phyloP scores from a whole-genome alignment of 2,797 vertebrate genomes.

The Calcarius lapponicus region DNA sequence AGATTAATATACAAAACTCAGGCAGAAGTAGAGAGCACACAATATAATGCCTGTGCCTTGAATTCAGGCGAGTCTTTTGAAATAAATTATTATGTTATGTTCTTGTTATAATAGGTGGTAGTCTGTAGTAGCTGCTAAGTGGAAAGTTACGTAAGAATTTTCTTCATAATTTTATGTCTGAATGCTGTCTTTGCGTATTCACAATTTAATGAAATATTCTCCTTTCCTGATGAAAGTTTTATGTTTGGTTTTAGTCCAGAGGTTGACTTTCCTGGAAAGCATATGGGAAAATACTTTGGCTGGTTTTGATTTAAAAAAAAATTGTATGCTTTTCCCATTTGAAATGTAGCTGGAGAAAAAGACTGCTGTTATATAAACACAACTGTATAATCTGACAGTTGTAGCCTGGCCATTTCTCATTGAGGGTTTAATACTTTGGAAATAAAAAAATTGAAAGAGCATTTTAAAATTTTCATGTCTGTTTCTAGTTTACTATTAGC shows the following conservation, averaged over 20 bases:
- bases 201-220: neutral
- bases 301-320: neutral
- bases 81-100: neutral
- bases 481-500: neutral
- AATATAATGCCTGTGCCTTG: neutral
- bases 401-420: neutral
- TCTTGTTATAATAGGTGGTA: neutral
- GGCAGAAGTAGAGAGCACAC: neutral
- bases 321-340: neutral
- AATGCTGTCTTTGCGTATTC: neutral
- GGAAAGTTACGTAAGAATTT: neutral
- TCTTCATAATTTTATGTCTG: neutral
- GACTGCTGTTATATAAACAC: neutral
- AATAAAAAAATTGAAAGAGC: neutral
- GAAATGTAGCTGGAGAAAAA: neutral
- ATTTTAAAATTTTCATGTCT: neutral
- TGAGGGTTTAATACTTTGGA: neutral
- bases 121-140: neutral
- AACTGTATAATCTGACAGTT: neutral
- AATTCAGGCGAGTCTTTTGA: neutral
- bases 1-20: neutral
- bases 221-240: neutral
- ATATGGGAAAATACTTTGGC: conserved; percentile 18
- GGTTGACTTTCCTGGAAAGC: conserved; percentile 30
- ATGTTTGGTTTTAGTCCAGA: conserved; percentile 17